A percentile compares a stretch with the other conserved stretches of the same genome.
Conservation (phyloP, 2,113 vertebrate genomes). For the Scomber scombrus region DNA sequence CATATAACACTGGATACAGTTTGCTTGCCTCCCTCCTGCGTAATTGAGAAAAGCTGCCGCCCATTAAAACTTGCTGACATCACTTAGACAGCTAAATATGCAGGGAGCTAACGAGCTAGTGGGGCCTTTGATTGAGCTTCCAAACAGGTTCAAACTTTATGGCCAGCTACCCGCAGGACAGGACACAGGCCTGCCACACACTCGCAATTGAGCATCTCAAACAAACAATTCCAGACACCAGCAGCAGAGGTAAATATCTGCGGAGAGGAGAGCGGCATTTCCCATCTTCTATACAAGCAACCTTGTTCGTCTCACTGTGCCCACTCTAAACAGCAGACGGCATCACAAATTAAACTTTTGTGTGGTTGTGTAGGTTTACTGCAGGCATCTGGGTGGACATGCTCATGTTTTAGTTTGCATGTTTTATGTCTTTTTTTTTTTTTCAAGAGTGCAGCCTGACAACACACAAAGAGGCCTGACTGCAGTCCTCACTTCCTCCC, state of each 20-base stretch:
- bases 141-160: constrained; percentile 77
- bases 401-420: constrained; percentile 25
- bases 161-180: constrained; percentile 56
- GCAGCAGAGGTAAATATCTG: constrained; percentile 52
- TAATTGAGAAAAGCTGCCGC: constrained; percentile 84
- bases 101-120: constrained; percentile 76
- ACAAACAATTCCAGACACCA: constrained; percentile 66
- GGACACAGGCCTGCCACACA: constrained; percentile 62
- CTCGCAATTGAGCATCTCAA: constrained; percentile 73
- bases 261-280: constrained; percentile 4
- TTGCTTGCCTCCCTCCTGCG: constrained; percentile 77
- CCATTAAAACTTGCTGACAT: constrained; percentile 86
- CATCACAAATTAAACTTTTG: constrained; percentile 32
- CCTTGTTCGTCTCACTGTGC: constrained; percentile 7
- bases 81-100: constrained; percentile 75
- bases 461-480: constrained; percentile 18
- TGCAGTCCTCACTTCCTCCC: constrained; percentile 34
- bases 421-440: background rate
- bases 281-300: constrained; percentile 23
- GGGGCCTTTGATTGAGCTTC: constrained; percentile 74
- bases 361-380: constrained; percentile 51
- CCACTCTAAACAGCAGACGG: constrained; percentile 59
- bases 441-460: background rate
- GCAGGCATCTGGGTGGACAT: constrained; percentile 35
- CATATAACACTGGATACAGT: constrained; percentile 65